Percentiles rank a stretch among this genome's conserved stretches.
Evolutionary conservation across 2,797 vertebrate genomes (phyloP).

Genomic region (Enteromius treurensis): DNA sequence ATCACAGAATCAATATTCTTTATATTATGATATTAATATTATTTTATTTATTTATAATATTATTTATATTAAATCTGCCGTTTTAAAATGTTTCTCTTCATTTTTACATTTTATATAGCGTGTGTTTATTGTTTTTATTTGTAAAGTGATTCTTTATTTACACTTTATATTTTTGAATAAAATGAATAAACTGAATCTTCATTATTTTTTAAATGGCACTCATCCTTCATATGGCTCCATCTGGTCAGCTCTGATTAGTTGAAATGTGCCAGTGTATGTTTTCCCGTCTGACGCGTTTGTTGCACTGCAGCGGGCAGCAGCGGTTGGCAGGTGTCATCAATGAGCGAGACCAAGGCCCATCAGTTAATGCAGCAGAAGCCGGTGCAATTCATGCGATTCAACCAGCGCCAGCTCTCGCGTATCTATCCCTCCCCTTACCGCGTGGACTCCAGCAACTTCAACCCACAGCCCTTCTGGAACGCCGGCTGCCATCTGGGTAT

Average conservation of each 20-base stretch:
- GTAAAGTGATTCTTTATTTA: neutral
- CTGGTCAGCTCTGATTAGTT: neutral
- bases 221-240: neutral
- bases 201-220: neutral
- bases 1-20: neutral
- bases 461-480: constrained; percentile 98
- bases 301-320: constrained; percentile 72
- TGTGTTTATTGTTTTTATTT: neutral
- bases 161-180: neutral
- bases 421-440: constrained; percentile 96
- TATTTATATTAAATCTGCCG: neutral
- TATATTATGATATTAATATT: neutral
- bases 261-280: neutral
- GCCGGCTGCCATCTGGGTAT: constrained; percentile 93
- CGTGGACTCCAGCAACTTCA: constrained; percentile 97
- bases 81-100: neutral
- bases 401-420: constrained; percentile 93
- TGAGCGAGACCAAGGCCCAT: constrained; percentile 96
- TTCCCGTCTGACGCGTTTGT: neutral
- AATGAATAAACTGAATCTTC: neutral
- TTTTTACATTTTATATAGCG: neutral
- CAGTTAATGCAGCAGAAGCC: constrained; percentile 95
- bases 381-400: constrained; percentile 85
- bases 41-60: too few relatives aligned
- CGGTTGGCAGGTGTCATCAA: constrained; percentile 96